A percentile compares a stretch with the other conserved stretches of the same genome.
Evolutionary conservation across 2,113 vertebrate genomes (phyloP).

Genomic region (Tyto alba): DNA sequence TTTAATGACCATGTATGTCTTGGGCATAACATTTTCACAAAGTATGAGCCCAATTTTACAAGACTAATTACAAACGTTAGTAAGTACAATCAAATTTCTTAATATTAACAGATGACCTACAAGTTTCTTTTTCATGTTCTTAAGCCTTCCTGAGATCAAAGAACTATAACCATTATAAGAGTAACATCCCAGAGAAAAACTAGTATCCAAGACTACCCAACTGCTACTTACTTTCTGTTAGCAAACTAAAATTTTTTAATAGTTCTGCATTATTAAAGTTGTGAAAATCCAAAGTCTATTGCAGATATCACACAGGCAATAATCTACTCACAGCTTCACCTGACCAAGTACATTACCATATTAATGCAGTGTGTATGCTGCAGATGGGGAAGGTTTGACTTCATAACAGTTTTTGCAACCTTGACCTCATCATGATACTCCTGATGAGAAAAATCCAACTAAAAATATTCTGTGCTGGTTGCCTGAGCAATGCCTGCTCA

Average conservation of each 20-base stretch:
- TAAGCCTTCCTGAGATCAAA: not conserved
- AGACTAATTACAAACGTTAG: not conserved
- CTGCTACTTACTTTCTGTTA: not conserved
- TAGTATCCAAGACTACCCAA: not conserved
- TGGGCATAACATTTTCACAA: not conserved
- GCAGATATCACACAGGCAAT: not conserved
- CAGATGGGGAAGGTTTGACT: no score
- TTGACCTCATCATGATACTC: not conserved
- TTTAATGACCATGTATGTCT: not conserved
- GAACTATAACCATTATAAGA: not conserved
- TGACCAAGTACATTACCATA: not conserved
- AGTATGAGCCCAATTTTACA: not conserved
- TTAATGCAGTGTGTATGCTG: no score
- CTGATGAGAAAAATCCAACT: not conserved
- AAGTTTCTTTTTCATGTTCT: not conserved
- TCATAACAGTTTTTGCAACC: no score
- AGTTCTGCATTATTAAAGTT: not conserved
- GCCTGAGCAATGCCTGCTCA: not conserved
- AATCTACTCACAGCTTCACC: not conserved
- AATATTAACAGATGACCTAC: not conserved
- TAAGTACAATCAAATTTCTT: not conserved
- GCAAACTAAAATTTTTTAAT: not conserved
- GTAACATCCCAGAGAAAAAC: not conserved
- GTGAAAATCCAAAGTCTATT: not conserved
- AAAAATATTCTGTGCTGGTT: not conserved